Conservation (phyloP, 2,113 vertebrate genomes). For the Corythornis madagascariensis region DNA sequence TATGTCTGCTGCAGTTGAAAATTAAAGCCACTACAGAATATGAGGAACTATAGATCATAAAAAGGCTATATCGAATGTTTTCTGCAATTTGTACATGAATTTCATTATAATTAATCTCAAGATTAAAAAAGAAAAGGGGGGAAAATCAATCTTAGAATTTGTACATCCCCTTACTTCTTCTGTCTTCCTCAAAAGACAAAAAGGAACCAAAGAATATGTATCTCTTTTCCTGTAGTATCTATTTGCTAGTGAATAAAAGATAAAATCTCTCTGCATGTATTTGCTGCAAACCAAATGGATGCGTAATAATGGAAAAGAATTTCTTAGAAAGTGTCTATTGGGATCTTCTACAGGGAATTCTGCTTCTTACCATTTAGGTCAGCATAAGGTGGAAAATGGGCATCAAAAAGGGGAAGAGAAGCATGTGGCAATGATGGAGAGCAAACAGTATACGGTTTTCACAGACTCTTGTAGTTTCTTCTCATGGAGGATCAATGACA, state of each 20-base stretch:
- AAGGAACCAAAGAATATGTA: slow-evolving; percentile 24
- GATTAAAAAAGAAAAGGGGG: neutral
- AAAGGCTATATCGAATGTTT: slow-evolving; percentile 50
- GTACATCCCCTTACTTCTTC: slow-evolving; percentile 45
- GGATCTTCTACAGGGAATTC: neutral
- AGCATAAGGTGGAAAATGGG: neutral
- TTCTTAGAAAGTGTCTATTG: neutral
- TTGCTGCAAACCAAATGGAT: slow-evolving; percentile 11
- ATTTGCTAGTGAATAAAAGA: slow-evolving; percentile 40
- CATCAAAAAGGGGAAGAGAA: neutral
- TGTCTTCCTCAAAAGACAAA: slow-evolving; percentile 42
- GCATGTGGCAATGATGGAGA: neutral
- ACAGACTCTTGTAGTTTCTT: neutral
- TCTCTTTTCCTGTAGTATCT: slow-evolving; percentile 24
- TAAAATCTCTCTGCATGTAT: slow-evolving; percentile 54
- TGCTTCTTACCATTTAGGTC: neutral
- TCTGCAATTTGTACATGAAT: slow-evolving; percentile 39
- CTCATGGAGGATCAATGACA: neutral
- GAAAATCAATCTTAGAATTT: neutral
- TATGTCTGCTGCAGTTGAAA: slow-evolving; percentile 56
- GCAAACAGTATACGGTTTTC: neutral
- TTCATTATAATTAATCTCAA: slow-evolving; percentile 64
- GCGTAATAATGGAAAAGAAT: slow-evolving; percentile 4
- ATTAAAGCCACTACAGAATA: slow-evolving; percentile 51
- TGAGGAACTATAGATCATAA: slow-evolving; percentile 8